These are phyloP conservation scores for Sarcophaga peregrina DNA, from an alignment of 1,140 invertebrate genomes.

Conservation along the genomic window DNA sequence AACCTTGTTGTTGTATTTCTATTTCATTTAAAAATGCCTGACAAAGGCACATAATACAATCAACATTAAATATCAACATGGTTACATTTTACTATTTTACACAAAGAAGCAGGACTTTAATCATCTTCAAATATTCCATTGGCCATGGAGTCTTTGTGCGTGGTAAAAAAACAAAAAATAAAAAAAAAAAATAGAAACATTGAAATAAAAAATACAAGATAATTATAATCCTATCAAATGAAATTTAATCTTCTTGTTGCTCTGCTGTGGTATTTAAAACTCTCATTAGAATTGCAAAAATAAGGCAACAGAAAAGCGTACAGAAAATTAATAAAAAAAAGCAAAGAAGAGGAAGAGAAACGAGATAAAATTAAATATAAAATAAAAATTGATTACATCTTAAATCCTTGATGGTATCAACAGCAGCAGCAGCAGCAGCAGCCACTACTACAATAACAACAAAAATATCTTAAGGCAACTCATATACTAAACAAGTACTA, in stretches of 20 bases:
- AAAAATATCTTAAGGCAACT: background rate
- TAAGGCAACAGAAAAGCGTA: background rate
- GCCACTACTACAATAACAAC: background rate
- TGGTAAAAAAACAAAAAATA: background rate
- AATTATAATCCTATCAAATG: conserved; percentile 41
- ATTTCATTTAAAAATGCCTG: too few relatives aligned
- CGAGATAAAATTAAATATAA: background rate
- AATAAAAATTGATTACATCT: conserved; percentile 37
- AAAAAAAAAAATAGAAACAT: background rate
- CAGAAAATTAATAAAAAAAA: background rate
- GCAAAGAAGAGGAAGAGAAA: background rate
- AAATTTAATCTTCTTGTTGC: conserved; percentile 22
- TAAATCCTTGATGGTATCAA: conserved; percentile 30
- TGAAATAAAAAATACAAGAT: background rate
- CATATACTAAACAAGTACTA: background rate
- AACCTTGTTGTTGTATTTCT: too few relatives aligned
- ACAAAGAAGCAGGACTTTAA: background rate
- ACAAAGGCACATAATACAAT: too few relatives aligned
- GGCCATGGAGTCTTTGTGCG: background rate
- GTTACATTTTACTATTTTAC: too few relatives aligned
- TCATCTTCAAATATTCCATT: background rate
- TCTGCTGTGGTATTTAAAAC: background rate
- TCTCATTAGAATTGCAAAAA: conserved; percentile 42
- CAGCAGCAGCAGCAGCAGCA: background rate
- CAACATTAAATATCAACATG: too few relatives aligned